Evolutionary conservation across 2,113 vertebrate genomes (phyloP), one percentile per base, ranked within the genome.

Genomic region (Phylloscopus whistleri): DNA sequence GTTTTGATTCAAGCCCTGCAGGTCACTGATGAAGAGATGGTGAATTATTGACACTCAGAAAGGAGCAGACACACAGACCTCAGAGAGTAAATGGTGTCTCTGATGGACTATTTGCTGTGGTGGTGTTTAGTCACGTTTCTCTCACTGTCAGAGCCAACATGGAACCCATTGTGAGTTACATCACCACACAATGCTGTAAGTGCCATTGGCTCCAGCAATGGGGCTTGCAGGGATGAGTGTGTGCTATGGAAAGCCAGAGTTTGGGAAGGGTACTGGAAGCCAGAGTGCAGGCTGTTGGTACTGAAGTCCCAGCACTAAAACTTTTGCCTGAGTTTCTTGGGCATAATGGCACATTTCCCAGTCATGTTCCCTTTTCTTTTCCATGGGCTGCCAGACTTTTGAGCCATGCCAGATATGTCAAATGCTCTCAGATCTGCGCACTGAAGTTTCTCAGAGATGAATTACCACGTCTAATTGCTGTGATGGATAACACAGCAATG

Each of bases 361-460:
- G 31, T 13, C 41, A 15, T 31, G 31, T 76, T 35, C 7, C 16
- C 12, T 88, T 48, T 60, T 60, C 14, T 41, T 73, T 82, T 74
- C 28, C 46, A 33, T 2, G 14, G 51, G 15, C 30, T 94, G 9
- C 12, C 37, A 60, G 64, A 60, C 8, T 41, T 52, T n/a, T 41
- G 26, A 75, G 66, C 52, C 27, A 16, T 33, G 68, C 68, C 85
- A 80, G 66, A 44, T 72, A 58, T 35, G 31, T 94, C 76, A 89
- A 28, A 84, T 64, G 31, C 76, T 84, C 88, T 89, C 69, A 78
- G 76, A 72, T 89, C 53, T 11, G 15, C 0, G 0, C 49, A 66
- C 62, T 37, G 86, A 94, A 87, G 80, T 95, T 95, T 94, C 49
- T 81, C 76, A 53, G 64, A 92, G 92, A 92, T 89, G 73, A 95